Conservation (phyloP, 1,140 invertebrate genomes). For the Lasioglossum albipes region DNA sequence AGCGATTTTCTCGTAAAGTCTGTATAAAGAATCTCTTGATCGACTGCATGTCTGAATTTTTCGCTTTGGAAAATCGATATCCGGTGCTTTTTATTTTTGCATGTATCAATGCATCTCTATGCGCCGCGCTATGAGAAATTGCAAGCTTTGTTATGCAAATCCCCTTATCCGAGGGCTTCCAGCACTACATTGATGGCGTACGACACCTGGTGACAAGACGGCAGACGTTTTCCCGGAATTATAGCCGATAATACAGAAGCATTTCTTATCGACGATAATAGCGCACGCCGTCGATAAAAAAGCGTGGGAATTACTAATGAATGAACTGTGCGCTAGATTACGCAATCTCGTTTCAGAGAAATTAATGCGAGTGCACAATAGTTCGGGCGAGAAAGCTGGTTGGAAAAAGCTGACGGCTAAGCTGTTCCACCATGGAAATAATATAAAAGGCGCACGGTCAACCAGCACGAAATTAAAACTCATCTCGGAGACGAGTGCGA, state of each 20-base stretch:
- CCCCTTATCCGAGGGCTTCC: too few relatives aligned
- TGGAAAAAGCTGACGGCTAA: slow-evolving; percentile 23
- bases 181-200: slow-evolving; percentile 12
- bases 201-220: slow-evolving; percentile 49
- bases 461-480: slow-evolving; percentile 37
- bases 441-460: not conserved
- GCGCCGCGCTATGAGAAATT: too few relatives aligned
- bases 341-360: not conserved
- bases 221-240: slow-evolving; percentile 1
- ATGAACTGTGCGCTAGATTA: not conserved
- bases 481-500: slow-evolving; percentile 15
- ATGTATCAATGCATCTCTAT: too few relatives aligned
- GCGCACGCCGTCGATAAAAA: slow-evolving; percentile 13
- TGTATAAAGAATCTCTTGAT: too few relatives aligned
- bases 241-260: slow-evolving; percentile 49
- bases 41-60: too few relatives aligned
- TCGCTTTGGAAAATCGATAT: too few relatives aligned
- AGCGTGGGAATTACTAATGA: not conserved
- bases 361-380: slow-evolving; percentile 12
- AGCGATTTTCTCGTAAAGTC: too few relatives aligned
- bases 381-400: too few relatives aligned
- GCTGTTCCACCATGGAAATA: slow-evolving; percentile 20
- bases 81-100: too few relatives aligned
- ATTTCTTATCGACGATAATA: slow-evolving; percentile 50
- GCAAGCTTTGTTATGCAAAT: too few relatives aligned